Percentiles rank a stretch among this genome's conserved stretches.
Evolutionary conservation across 2,888 invertebrate species (phyloP).

Genomic region (Malachius bipustulatus): DNA sequence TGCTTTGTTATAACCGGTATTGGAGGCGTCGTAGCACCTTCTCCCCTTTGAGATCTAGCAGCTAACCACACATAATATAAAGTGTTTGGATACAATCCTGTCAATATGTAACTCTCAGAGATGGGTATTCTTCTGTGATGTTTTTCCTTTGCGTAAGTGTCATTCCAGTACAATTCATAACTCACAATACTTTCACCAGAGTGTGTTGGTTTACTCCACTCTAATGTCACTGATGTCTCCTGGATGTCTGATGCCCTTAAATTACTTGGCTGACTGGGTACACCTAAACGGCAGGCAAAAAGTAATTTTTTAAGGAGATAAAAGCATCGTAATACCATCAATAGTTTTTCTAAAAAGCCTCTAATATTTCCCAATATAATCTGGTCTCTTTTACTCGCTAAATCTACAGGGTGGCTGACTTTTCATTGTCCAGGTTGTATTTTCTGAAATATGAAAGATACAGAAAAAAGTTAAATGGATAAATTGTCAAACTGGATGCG

Average conservation of each 20-base stretch:
- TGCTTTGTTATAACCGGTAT: slow-evolving; percentile 91
- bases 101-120: slow-evolving; percentile 75
- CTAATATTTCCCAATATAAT: no score
- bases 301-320: not conserved
- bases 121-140: slow-evolving; percentile 75
- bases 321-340: no score
- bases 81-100: slow-evolving; percentile 89
- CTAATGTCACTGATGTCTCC: slow-evolving; percentile 80
- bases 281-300: slow-evolving; percentile 53
- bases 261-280: slow-evolving; percentile 91
- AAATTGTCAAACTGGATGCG: no score
- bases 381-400: no score
- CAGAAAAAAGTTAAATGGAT: no score
- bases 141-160: slow-evolving; percentile 83
- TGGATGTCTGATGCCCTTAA: slow-evolving; percentile 76
- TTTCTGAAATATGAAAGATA: not conserved
- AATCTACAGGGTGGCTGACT: not conserved
- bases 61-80: slow-evolving; percentile 95
- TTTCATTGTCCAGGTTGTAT: not conserved
- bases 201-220: slow-evolving; percentile 87
- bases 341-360: no score
- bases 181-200: slow-evolving; percentile 87
- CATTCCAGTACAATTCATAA: slow-evolving; percentile 96
- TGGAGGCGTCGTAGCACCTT: slow-evolving; percentile 90
- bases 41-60: slow-evolving; percentile 84